Conservation (phyloP, 2,888 invertebrate genomes). For the Dinocampus coccinellae region DNA sequence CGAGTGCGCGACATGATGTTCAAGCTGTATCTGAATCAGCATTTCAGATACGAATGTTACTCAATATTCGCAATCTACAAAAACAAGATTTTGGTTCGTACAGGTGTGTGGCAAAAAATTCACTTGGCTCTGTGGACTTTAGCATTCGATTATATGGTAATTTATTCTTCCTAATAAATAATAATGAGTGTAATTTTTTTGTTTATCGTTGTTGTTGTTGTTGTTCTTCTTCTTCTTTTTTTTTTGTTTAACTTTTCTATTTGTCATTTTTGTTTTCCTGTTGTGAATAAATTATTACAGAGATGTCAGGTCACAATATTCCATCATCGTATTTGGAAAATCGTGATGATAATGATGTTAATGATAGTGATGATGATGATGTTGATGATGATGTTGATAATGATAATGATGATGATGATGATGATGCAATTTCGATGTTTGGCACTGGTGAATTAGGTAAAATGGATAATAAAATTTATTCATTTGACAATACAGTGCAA, state of each 20-base stretch:
- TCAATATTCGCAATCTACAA: conserved; percentile 82
- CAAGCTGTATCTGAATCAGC: conserved; percentile 75
- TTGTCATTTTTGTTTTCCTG: not conserved
- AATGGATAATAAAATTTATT: conserved; percentile 54
- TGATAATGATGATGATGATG: too few species aligned
- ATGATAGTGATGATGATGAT: too few species aligned
- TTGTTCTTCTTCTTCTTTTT: not conserved
- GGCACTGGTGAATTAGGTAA: conserved; percentile 59
- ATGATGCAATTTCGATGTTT: conserved; percentile 72
- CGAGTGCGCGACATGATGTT: conserved; percentile 84
- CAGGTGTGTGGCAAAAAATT: conserved; percentile 80
- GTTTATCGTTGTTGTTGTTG: not conserved
- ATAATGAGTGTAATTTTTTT: not conserved
- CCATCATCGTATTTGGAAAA: conserved; percentile 77
- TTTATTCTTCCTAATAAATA: conserved; percentile 51
- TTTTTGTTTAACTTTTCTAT: not conserved
- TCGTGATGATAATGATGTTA: conserved; percentile 78
- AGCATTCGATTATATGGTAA: conserved; percentile 89
- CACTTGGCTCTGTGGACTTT: conserved; percentile 87
- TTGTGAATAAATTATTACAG: conserved; percentile 68
- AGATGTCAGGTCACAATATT: conserved; percentile 77
- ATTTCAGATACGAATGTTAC: conserved; percentile 86
- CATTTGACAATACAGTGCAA: conserved; percentile 62
- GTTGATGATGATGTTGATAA: too few species aligned
- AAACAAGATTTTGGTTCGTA: conserved; percentile 85